Percentiles rank a stretch among this genome's conserved stretches.
Conservation (phyloP, 2,888 invertebrate species). For the Thereva unica region DNA sequence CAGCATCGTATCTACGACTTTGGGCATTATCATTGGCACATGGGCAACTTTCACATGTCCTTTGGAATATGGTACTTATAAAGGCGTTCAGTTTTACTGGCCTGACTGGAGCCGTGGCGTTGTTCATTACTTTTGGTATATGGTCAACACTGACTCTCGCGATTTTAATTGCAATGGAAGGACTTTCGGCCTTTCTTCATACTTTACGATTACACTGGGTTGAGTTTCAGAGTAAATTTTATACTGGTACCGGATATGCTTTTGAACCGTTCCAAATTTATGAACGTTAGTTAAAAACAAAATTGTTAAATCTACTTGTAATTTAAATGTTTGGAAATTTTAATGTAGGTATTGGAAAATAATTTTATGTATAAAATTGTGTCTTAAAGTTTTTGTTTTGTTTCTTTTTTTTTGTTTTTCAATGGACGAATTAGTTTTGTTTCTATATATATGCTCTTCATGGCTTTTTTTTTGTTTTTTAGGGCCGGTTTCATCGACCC, state of each 20-base stretch:
- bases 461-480: no score
- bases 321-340: no score
- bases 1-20: constrained; percentile 95
- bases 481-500: no score
- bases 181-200: constrained; percentile 98
- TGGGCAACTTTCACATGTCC: constrained; percentile 85
- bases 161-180: constrained; percentile 98
- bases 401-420: no score
- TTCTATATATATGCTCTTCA: no score
- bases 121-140: constrained; percentile 81
- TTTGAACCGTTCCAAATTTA: constrained; percentile 86
- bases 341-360: no score
- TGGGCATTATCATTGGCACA: constrained; percentile 99
- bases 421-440: no score
- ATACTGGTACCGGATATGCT: constrained; percentile 74
- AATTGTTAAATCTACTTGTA: no score
- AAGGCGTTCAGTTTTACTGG: constrained; percentile 67
- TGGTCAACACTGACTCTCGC: constrained; percentile 92
- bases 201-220: constrained; percentile 98
- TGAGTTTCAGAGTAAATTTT: constrained; percentile 96
- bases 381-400: no score
- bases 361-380: no score
- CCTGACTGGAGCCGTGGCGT: constrained; percentile 73
- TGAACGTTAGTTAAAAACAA: constrained; percentile 49
- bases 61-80: constrained; percentile 89